These are phyloP conservation scores for Phlogophora meticulosa DNA, from an alignment of 2,888 invertebrate genomes.

Conservation along the genomic window DNA sequence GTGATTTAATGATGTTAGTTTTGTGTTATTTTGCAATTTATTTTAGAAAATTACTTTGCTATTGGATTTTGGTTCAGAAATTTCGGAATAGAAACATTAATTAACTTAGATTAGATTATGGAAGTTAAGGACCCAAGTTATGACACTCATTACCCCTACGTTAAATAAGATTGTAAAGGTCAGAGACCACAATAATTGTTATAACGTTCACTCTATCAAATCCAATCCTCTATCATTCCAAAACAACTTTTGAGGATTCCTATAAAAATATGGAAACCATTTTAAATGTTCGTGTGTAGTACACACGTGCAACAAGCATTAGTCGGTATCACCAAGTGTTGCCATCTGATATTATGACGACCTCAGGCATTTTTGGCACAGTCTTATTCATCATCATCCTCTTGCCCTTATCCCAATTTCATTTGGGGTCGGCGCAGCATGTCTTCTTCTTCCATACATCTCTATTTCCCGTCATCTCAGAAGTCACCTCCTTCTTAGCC, in stretches of 20 bases:
- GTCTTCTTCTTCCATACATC: too few species aligned
- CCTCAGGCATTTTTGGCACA: too few species aligned
- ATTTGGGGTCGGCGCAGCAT: too few species aligned
- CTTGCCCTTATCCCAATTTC: too few species aligned
- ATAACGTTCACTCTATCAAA: not conserved
- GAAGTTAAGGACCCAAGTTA: not conserved
- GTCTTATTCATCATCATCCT: too few species aligned
- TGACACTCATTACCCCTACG: not conserved
- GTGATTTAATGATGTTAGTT: constrained; percentile 64
- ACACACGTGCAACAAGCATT: too few species aligned
- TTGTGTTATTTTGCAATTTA: constrained; percentile 35
- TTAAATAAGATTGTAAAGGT: not conserved
- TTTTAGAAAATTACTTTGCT: constrained; percentile 21
- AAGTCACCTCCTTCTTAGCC: too few species aligned
- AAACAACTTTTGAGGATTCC: not conserved
- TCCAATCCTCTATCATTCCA: not conserved
- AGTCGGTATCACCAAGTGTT: too few species aligned
- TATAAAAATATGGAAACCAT: not conserved
- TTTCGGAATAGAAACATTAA: not conserved
- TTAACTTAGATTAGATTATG: not conserved
- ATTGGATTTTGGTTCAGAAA: constrained; percentile 20
- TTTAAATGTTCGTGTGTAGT: too few species aligned
- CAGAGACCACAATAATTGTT: not conserved
- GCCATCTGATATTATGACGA: too few species aligned
- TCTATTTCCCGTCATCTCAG: too few species aligned